Conservation (phyloP, 2,113 vertebrate species). For the Chamaea fasciata region DNA sequence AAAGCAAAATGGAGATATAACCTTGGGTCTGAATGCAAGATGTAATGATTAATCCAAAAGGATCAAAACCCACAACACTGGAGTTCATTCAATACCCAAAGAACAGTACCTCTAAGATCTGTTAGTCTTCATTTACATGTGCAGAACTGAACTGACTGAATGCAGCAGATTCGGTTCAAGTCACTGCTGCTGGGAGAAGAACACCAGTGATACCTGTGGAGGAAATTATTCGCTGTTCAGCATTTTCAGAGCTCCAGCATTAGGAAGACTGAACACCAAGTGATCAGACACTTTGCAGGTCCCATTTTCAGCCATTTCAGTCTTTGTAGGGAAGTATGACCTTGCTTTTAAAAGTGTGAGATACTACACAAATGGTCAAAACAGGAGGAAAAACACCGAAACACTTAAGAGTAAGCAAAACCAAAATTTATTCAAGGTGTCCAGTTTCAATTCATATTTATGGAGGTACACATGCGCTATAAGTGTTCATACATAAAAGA, state of each 20-base stretch:
- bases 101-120: not conserved
- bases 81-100: not conserved
- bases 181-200: not conserved
- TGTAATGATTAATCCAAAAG: not conserved
- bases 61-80: not conserved
- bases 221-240: not conserved
- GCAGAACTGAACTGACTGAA: not conserved
- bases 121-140: not conserved
- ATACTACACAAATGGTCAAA: not conserved
- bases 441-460: not conserved
- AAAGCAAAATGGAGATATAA: not conserved
- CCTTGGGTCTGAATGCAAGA: not conserved
- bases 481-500: not conserved
- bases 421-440: not conserved
- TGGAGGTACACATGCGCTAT: not conserved
- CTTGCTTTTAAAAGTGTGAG: not conserved
- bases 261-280: not conserved
- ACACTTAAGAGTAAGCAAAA: not conserved
- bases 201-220: not conserved
- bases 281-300: not conserved
- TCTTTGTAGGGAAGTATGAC: not conserved
- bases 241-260: not conserved
- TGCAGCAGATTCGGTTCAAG: not conserved
- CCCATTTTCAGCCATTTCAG: not conserved
- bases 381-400: not conserved